Evolutionary conservation across 2,888 invertebrate genomes (phyloP).

Genomic region (Crossocerus cetratus): DNA sequence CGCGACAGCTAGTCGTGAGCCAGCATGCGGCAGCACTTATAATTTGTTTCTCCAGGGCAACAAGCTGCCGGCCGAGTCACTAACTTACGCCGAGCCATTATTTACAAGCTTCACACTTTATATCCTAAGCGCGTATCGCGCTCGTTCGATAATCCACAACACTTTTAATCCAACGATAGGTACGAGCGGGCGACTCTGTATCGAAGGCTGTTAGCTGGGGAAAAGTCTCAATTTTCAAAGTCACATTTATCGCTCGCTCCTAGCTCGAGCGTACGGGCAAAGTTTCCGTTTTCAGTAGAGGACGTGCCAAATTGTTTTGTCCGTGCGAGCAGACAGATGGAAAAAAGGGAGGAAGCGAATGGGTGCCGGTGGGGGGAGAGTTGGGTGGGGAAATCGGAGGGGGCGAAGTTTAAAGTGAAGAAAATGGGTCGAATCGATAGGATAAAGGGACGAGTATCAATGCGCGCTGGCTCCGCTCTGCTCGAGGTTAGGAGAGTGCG

Average conservation of each 20-base stretch:
- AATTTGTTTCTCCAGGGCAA: neutral
- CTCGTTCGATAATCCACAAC: too few species aligned
- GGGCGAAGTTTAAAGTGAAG: slow-evolving; percentile 16
- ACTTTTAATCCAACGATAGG: too few species aligned
- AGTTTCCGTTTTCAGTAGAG: neutral
- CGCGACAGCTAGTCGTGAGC: too few species aligned
- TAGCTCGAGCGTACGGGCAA: neutral
- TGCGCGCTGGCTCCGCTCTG: slow-evolving; percentile 13
- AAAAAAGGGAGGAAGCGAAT: neutral
- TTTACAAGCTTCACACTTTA: too few species aligned
- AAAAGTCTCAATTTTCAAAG: too few species aligned
- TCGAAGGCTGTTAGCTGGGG: too few species aligned
- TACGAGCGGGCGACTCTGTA: too few species aligned
- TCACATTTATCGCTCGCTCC: neutral
- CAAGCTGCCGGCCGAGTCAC: neutral
- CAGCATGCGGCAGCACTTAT: too few species aligned
- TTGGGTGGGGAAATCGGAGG: too few species aligned
- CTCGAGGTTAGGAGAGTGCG: slow-evolving; percentile 9
- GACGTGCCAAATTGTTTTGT: slow-evolving; percentile 20
- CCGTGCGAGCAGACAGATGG: neutral
- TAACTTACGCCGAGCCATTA: neutral
- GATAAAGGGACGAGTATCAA: slow-evolving; percentile 14
- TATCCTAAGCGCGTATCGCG: too few species aligned
- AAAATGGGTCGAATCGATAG: slow-evolving; percentile 25
- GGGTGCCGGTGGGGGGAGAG: too few species aligned